Evolutionary conservation across 2,797 vertebrate genomes (phyloP), one percentile per base, ranked within the genome.

Genomic region (Corythornis leucogaster): DNA sequence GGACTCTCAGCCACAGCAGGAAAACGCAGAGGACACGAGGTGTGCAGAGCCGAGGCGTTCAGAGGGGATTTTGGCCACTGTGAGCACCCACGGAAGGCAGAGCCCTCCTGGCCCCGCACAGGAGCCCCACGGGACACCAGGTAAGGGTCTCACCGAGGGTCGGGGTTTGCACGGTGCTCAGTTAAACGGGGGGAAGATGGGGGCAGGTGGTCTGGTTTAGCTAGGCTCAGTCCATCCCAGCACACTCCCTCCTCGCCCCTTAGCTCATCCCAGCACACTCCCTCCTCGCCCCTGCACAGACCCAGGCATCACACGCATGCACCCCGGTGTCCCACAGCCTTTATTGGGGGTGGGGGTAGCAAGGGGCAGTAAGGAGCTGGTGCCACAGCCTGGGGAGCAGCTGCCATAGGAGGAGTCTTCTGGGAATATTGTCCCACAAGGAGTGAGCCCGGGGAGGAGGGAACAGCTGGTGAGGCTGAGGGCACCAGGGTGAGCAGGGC

Each of bases 1-100:
- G 40, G 18, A 2, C 10, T n/a, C 33, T 28, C 9, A 9, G n/a
- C 20, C 8, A 3, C 5, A 6, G 38, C 5, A 38, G 50, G 14
- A 9, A n/a, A 35, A 28, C 10, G 4, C 0, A 2, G 53, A 30
- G 26, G 15, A 14, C 12, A 7, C 6, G 0, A 0, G 7, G 8
- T 3, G 25, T 17, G 61, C 55, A 11, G 68, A 18, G 21, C 25
- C 33, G 59, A 54, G 53, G 3, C 1, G 0, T 11, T 31, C 3
- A 1, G 24, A 35, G 58, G 33, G 58, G n/a, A 51, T 2, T n/a
- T 0, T 2, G 35, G 51, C 6, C 63, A 28, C 13, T 3, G 1
- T 58, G 11, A 42, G 42, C 24, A 63, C 25, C 25, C 1, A 0
- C 43, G 0, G 1, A 51, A 6, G 7, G 17, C 31, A 75, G 28